These are phyloP conservation scores for Labroides dimidiatus DNA, from an alignment of 2,797 vertebrate genomes.

Conservation along the genomic window DNA sequence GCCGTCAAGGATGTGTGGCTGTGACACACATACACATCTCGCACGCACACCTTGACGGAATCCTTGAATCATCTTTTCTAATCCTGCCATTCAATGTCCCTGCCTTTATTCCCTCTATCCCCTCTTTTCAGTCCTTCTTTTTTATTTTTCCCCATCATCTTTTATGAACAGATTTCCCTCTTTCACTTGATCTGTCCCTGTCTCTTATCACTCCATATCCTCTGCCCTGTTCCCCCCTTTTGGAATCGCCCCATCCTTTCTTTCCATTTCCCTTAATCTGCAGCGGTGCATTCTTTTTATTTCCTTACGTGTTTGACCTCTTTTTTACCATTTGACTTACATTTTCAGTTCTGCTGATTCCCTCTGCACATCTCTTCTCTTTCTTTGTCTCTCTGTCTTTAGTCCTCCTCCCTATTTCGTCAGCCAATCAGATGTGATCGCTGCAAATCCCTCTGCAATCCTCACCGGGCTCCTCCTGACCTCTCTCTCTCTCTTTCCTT, in stretches of 20 bases:
- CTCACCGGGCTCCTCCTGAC: conserved; percentile 43
- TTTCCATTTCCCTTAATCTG: conserved; percentile 38
- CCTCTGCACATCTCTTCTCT: conserved; percentile 7
- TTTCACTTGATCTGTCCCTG: conserved; percentile 29
- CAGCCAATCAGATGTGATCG: conserved; percentile 30
- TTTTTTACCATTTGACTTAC: conserved; percentile 26
- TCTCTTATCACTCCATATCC: conserved; percentile 27
- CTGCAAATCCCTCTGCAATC: conserved; percentile 43
- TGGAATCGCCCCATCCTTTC: conserved; percentile 15
- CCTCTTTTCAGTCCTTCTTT: conserved; percentile 13
- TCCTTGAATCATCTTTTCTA: conserved; percentile 45
- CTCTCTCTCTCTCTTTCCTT: conserved; percentile 40
- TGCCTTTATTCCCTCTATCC: conserved; percentile 12
- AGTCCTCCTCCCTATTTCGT: conserved; percentile 9
- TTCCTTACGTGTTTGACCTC: conserved; percentile 20
- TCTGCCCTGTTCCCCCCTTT: conserved; percentile 17
- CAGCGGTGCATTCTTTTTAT: conserved; percentile 18
- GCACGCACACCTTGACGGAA: conserved; percentile 12
- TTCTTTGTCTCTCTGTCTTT: conserved; percentile 7
- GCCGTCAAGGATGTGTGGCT: conserved; percentile 14
- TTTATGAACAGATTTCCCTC: conserved; percentile 50
- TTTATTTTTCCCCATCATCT: conserved; percentile 28
- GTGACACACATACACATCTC: neutral
- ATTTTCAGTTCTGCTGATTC: conserved; percentile 19
- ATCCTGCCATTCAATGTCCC: conserved; percentile 21